These are phyloP conservation scores for Platyura marginata DNA, from an alignment of 1,140 invertebrate genomes.

Conservation along the genomic window DNA sequence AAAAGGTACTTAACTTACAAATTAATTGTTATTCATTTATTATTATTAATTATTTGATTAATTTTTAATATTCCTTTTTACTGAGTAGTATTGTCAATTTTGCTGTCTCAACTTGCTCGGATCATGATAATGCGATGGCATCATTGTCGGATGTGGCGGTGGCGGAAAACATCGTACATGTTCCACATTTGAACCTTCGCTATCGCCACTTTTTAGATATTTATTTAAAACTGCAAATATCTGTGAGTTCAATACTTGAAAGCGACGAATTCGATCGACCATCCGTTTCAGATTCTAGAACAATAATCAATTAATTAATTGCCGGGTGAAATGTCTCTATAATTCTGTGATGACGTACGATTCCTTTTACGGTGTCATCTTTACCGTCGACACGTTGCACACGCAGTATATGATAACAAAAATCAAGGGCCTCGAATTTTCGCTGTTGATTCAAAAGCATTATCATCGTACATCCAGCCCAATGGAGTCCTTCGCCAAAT, in stretches of 20 bases:
- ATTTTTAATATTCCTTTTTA: too few relatives aligned
- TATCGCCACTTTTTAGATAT: constrained; percentile 73
- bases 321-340: constrained; percentile 1
- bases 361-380: constrained; percentile 88
- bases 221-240: constrained; percentile 96
- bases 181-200: constrained; percentile 76
- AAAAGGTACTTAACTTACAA: too few relatives aligned
- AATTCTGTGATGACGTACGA: constrained; percentile 83
- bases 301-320: constrained; percentile 2
- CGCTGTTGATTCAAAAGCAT: constrained; percentile 90
- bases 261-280: constrained; percentile 92
- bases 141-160: constrained; percentile 57
- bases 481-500: constrained; percentile 96
- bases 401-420: constrained; percentile 94
- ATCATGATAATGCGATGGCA: constrained; percentile 22
- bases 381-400: constrained; percentile 95
- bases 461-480: constrained; percentile 98
- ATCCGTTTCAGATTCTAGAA: constrained; percentile 80
- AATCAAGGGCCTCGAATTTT: constrained; percentile 94
- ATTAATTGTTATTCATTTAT: too few relatives aligned
- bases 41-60: too few relatives aligned
- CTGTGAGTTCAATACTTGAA: constrained; percentile 96
- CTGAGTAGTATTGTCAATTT: background rate
- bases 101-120: constrained; percentile 20
- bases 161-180: constrained; percentile 95